Base-by-base conservation (phyloP, 2,113 vertebrate genomes). In the Athene noctua region DNA sequence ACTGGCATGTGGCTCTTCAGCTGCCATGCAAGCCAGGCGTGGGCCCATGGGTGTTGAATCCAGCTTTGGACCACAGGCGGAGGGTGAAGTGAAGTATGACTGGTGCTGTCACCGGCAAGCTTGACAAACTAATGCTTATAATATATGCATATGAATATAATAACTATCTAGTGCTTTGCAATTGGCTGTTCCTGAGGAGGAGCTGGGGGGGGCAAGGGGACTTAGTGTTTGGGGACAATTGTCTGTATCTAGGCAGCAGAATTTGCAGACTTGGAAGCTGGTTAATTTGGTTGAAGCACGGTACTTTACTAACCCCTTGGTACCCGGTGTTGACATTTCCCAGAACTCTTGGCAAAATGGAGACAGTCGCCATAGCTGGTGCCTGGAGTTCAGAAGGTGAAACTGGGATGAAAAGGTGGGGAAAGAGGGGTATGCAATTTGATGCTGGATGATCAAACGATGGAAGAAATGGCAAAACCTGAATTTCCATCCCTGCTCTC, bases 1-100 rank as follows among this genome's bases (percentile, higher is more conserved):
- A 18, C 61, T 95, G 96, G 94, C 93, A 94, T 83, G 90, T 91
- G 88, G 91, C 91, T 96, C 77, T 96, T 96, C 96, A 96, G 97
- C 88, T 97, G 96, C 96, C 15, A 2, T 59, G 70, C 8, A 52
- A 87, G 81, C 83, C 73, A 44, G 42, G 21, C 6, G 0, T 66
- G 78, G 75, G 80, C 94, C 91, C 94, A 49, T 29, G 61, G 93
- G 90, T 14, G 34, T 74, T 96, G 92, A 89, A 93, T 94, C 88
- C 90, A 96, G 63, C 92, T 93, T 88, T 95, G 92, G 94, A 94
- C 82, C 94, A 77, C 92, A 90, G 96, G 87, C 96, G 80, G 79
- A 95, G 90, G 79, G 55, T 68, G 93, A 94, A 90, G 55, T 79
- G 86, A 96, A 96, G 88, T 91, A 88, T 94, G 91, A 86, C 61